Evolutionary conservation across 1,140 invertebrate genomes (phyloP), one percentile per base, ranked within the genome.

Genomic region (Thaumatotibia leucotreta): DNA sequence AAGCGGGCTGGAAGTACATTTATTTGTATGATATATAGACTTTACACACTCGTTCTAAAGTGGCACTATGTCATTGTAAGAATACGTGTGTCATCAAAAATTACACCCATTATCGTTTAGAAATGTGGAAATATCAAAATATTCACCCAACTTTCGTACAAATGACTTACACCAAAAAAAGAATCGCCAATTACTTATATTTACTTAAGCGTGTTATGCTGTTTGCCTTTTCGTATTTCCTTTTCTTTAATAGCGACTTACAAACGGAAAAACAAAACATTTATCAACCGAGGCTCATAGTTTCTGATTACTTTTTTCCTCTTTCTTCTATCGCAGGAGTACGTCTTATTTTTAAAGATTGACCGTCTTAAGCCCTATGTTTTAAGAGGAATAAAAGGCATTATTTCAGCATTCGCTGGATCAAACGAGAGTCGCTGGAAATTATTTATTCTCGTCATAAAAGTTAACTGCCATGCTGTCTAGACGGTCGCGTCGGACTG

Each of bases 381-480:
- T 24, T 58, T 58, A 31, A 27, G 5, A 54, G 23, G 22, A 29
- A 58, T 58, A 58, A 58, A 58, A 58, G 3, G 27, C 17, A 29
- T 58, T 58, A 58, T 58, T 58, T 27, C 52, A 58, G 52, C 24
- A 14, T 27, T 58, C 52, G 52, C 52, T n/a, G 8, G 29, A 20
- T 27, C 29, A 58, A 58, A 58, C 29, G 52, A 31, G 52, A 5
- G 14, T 49, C 4, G 17, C n/a, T 29, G 52, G 14, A 58, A 58
- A 58, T 58, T 58, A 58, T 58, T 58, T 58, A 58, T 58, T 14
- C 14, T 5, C 23, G 17, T 45, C 14, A 58, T 58, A 58, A 58
- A 58, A 58, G 5, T 58, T 58, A 31, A 58, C 24, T 58, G 52
- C 52, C 24, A 6, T 2, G n/a, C 50, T 54, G 52, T 58, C 52